Evolutionary conservation across 2,113 vertebrate species (phyloP).

Genomic region (Tupaia chinensis): DNA sequence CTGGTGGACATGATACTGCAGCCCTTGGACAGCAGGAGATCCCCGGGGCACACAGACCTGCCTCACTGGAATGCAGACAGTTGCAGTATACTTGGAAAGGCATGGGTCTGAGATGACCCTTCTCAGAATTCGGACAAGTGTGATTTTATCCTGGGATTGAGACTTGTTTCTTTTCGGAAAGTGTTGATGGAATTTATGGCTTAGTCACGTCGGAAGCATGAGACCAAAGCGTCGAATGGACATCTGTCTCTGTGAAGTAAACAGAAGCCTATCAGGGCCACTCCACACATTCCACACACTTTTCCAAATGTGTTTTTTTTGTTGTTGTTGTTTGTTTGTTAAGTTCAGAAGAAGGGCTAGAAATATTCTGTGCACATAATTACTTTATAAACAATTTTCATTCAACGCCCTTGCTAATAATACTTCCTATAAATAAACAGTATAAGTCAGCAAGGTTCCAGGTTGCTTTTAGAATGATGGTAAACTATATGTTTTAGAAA

Average conservation of each 20-base stretch:
- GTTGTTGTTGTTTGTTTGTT: not conserved
- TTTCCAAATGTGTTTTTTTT: not conserved
- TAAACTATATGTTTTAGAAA: not conserved
- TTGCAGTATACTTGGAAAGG: not conserved
- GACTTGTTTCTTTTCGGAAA: not conserved
- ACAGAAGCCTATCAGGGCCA: not conserved
- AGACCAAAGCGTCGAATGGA: not conserved
- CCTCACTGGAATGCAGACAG: too few species aligned
- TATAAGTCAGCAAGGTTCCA: not conserved
- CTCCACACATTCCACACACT: accelerated
- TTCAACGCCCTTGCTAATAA: constrained; percentile 36
- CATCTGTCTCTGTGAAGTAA: not conserved
- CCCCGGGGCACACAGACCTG: not conserved
- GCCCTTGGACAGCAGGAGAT: too few species aligned
- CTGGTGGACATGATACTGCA: accelerated
- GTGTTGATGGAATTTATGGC: not conserved
- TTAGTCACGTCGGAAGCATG: not conserved
- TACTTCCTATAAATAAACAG: constrained; percentile 24
- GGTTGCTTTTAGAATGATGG: not conserved
- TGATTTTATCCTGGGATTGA: not conserved
- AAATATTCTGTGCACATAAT: not conserved
- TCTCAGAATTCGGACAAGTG: not conserved
- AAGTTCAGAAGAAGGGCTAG: not conserved
- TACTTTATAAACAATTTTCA: constrained; percentile 58
- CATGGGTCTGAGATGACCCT: not conserved